Evolutionary conservation across 2,797 vertebrate genomes (phyloP), one percentile per base, ranked within the genome.

Genomic region (Naso thynnoides): DNA sequence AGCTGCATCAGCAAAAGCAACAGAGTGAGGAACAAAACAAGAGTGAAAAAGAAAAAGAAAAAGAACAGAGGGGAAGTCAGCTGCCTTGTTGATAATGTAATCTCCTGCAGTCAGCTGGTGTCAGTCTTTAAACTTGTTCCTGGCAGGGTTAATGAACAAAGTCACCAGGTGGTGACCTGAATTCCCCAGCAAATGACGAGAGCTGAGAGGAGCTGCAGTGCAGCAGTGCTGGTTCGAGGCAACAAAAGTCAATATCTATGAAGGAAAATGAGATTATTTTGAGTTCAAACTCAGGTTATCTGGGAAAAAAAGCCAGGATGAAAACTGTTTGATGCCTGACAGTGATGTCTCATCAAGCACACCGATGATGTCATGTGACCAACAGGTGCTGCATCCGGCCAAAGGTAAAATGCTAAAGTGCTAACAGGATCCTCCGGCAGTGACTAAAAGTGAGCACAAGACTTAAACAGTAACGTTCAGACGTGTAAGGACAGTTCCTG

Each of bases 81-180:
- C 36, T 19, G n/a, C 50, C 14, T 24, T 24, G 29, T 42, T n/a
- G 50, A 8, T 0, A 26, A 26, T 26, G 57, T 59, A 65, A 52
- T 52, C 47, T 18, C 39, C 63, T 45, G 54, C 39, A 59, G 54
- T 66, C 9, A 5, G 47, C 45, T 36, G 41, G 47, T 27, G 49
- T 16, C 39, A 8, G 15, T 33, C 24, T 53, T 39, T 47, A 31
- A 73, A 29, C 60, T 53, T 48, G 41, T 63, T 68, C 26, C 50
- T 18, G 44, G 49, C 57, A 55, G 73, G 8, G 54, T 54, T 8
- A 21, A 15, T 24, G 72, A 61, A 49, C 41, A 49, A 53, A 70
- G 55, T 53, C 23, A 3, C 23, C 13, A 26, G 23, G 39, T 61
- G 26, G n/a, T 61, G 64, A 55, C 57, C 49, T 58, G 18, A 61